Base-by-base conservation (phyloP, 2,888 invertebrate species). In the Hipparchia sbordonii region DNA sequence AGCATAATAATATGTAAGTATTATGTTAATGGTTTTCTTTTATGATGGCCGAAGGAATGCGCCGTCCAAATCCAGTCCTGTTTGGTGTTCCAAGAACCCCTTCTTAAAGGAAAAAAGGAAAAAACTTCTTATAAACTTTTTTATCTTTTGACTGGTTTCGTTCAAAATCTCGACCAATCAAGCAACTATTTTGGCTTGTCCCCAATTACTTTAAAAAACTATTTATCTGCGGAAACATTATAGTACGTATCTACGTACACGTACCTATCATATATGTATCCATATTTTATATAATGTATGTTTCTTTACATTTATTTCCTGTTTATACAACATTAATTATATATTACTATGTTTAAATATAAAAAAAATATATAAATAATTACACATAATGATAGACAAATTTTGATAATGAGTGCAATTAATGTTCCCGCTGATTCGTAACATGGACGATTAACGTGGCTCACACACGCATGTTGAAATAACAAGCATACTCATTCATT, bases 21-120 rank as follows among this genome's bases (percentile, higher is more conserved):
- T 52, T 52, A 65, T 52, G 52, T 65, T 51, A 65, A 52, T 51
- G 51, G 6, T 12, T 65, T 23, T 51, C 76, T 74, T 79, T 77
- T 79, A 77, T 71, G 78, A 74, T 67, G 67, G 62, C 61, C 67
- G 39, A 13, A 13, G 75, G 78, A 79, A 79, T 79, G 77, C 73
- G 51, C 73, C 71, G 65, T 61, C 79, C 79, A 67, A 79, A 77
- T 79, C 79, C 78, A 77, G 78, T 78, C 78, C 73, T 66, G 76
- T 67, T 72, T 62, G 56, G 65, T 70, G 67, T 81, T 81, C 80
- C 74, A 72, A 73, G 81, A 82, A 80, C 6, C 62, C 57, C 63
- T 54, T 66, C 56, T 71, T 52, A 62, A 52, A 67, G 2, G 56
- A 45, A 65, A 71, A 67, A 73, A 71, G 71, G 66, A 45, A 65